phyloP scores from a whole-genome alignment of 2,888 invertebrate genomes.

The Axea sp. region DNA sequence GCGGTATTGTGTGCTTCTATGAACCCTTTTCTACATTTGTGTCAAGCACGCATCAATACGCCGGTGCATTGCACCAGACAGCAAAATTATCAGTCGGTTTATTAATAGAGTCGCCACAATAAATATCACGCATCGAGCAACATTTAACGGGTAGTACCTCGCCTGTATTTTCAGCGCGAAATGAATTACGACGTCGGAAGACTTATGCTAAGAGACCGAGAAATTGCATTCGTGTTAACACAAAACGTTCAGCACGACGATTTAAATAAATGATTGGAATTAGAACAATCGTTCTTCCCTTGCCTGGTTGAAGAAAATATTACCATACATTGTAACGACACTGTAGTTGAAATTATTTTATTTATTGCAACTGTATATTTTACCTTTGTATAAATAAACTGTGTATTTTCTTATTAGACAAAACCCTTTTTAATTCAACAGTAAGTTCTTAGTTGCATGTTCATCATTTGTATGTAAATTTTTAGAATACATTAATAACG shows the following conservation, averaged over 20 bases:
- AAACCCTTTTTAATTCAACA: too few relatives aligned
- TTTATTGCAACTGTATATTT: too few relatives aligned
- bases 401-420: too few relatives aligned
- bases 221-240: constrained; percentile 21
- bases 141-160: constrained; percentile 40
- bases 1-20: constrained; percentile 39
- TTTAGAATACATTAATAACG: too few relatives aligned
- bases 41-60: constrained; percentile 53
- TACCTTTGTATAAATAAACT: too few relatives aligned
- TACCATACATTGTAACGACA: too few relatives aligned
- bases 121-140: constrained; percentile 34
- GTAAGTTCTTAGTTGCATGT: too few relatives aligned
- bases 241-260: neutral
- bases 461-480: too few relatives aligned
- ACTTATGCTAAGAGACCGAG: constrained; percentile 15
- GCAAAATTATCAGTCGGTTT: constrained; percentile 41
- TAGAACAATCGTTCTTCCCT: too few relatives aligned
- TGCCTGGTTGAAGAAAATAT: too few relatives aligned
- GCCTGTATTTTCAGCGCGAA: constrained; percentile 29
- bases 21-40: constrained; percentile 47
- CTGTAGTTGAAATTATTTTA: too few relatives aligned
- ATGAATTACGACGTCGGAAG: constrained; percentile 33
- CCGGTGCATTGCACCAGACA: constrained; percentile 15
- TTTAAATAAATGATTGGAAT: constrained; percentile 3
- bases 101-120: constrained; percentile 52